Evolutionary conservation across 2,888 invertebrate genomes (phyloP).

Genomic region (Strigamia crassipes): DNA sequence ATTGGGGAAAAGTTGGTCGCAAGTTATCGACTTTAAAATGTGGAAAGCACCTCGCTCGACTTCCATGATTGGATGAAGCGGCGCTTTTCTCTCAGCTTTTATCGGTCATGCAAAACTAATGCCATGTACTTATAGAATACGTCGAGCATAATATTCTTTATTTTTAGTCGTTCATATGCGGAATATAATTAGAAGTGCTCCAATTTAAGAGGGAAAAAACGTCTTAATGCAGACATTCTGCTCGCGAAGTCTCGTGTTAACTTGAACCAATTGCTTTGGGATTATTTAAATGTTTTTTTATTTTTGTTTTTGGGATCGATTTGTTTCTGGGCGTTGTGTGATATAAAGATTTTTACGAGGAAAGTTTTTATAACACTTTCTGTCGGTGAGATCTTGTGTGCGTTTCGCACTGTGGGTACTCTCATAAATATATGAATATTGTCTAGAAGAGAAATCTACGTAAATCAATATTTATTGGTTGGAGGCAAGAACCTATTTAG

Average conservation of each 20-base stretch:
- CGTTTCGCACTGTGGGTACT: too few species aligned
- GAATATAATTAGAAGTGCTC: constrained; percentile 33
- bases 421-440: background rate
- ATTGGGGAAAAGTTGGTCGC: background rate
- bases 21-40: background rate
- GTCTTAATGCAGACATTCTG: background rate
- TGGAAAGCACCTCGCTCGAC: background rate
- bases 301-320: background rate
- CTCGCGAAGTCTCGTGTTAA: background rate
- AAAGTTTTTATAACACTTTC: background rate
- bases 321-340: constrained; percentile 15
- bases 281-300: constrained; percentile 11
- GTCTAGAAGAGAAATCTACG: background rate
- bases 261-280: background rate
- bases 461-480: constrained; percentile 7
- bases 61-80: background rate
- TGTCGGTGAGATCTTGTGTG: too few species aligned
- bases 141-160: constrained; percentile 1
- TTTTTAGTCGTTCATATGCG: constrained; percentile 4
- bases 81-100: background rate
- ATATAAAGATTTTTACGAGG: background rate
- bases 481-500: background rate
- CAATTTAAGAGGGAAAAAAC: background rate
- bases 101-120: constrained; percentile 21
- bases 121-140: background rate